Evolutionary conservation across 1,140 invertebrate species (phyloP), one percentile per base, ranked within the genome.

Genomic region (Helicoverpa armigera): DNA sequence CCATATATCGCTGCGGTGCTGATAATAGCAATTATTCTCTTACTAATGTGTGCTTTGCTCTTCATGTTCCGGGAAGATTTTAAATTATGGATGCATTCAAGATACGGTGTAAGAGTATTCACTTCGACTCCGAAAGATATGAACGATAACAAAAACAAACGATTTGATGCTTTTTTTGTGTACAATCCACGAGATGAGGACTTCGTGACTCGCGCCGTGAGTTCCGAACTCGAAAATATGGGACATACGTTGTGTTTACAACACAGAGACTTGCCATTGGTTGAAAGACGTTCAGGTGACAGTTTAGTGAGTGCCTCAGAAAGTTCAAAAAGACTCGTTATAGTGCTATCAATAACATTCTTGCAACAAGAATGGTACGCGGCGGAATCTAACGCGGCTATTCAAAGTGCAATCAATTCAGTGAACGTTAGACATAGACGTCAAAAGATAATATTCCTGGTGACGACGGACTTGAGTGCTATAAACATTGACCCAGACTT

Each of bases 151-250:
- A 95, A 95, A 87, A 95, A 94, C 81, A 97, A 97, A 85, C 95
- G 97, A 2, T 98, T 97, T 94, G 98, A 98, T 90, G 98, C 98
- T 54, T 98, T 98, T 94, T 96, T 98, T 87, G 97, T 98, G 50
- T 98, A 98, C 95, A 98, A 97, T 91, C 96, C 97, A 72, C 96
- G 97, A 82, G 98, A 99, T 92, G 97, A 98, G 83, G 96, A 97
- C 80, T 97, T 98, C 88, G 97, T 98, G 14, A 96, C 96, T 3
- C 96, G 98, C 83, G 97, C 97, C 73, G 96, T 98, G 16, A 97
- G 97, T 14, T 96, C 97, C 1, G 97, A 98, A 85, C 90, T 99
- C 63, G 98, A 99, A 91, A 96, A 97, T 83, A 96, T 96, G 12
- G 96, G 97, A 0, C 92, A 94, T 87, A 90, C 92, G 53, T 88